Percentiles rank a stretch among this genome's conserved stretches.
Conservation (phyloP, 2,888 invertebrate genomes). For the Xylota segnis region DNA sequence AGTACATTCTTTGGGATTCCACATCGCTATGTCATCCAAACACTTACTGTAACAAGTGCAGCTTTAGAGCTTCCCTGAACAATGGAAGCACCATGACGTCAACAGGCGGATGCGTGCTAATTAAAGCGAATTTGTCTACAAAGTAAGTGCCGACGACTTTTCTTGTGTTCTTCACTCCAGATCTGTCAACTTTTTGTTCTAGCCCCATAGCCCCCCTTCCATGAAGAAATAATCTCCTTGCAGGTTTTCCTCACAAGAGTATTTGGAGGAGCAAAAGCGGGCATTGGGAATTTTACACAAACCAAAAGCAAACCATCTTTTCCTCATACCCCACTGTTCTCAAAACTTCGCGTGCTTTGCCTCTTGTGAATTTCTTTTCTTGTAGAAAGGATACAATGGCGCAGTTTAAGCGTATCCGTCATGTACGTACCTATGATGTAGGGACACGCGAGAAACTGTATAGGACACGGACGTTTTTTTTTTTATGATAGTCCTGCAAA, state of each 20-base stretch:
- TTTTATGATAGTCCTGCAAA: conserved; percentile 57
- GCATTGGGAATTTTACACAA: conserved; percentile 44
- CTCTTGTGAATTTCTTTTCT: conserved; percentile 10
- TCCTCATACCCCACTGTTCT: background rate
- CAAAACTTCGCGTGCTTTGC: conserved; percentile 6
- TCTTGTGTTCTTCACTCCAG: conserved; percentile 46
- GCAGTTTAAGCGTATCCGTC: conserved; percentile 61
- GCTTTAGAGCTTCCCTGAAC: conserved; percentile 58
- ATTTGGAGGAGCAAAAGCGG: conserved; percentile 49
- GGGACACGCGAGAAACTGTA: conserved; percentile 55
- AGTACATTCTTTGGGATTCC: conserved; percentile 39
- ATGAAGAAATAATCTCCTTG: background rate
- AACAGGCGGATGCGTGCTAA: conserved; percentile 77
- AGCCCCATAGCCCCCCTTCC: background rate
- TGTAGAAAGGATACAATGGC: conserved; percentile 58
- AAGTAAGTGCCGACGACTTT: conserved; percentile 75
- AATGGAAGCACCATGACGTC: conserved; percentile 66
- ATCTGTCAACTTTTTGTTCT: conserved; percentile 25
- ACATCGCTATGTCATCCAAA: conserved; percentile 60
- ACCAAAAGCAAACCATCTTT: background rate
- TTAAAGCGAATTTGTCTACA: conserved; percentile 76
- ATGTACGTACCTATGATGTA: conserved; percentile 23
- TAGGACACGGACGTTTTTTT: conserved; percentile 34
- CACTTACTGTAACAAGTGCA: conserved; percentile 64
- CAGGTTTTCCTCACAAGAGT: conserved; percentile 20